Base-by-base conservation (phyloP, 1,140 invertebrate species). In the Cydia strobilella region DNA sequence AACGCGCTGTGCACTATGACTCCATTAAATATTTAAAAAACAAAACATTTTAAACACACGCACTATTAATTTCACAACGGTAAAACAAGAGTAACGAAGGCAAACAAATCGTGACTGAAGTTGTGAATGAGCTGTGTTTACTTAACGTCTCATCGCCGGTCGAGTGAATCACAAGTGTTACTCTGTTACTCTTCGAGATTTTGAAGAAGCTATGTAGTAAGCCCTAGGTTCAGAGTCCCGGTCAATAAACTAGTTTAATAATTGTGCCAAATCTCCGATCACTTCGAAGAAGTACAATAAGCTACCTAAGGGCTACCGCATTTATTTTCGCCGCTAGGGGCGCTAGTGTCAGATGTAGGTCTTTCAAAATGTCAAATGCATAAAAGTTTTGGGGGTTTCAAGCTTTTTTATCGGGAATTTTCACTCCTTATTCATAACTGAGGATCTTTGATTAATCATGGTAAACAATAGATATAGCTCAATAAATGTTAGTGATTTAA, bases 131-230 rank as follows among this genome's bases (percentile, higher is more conserved):
- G 4, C 18, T 10, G 54, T 54, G 51, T 59, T 59, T 59, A 7
- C n/a, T 59, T 59, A 59, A 59, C 54, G 54, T 59, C 54, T 59
- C 54, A 59, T 12, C 54, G 23, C 54, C 18, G 10, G n/a, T 10
- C 54, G 9, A 1, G 10, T 59, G 54, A 59, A 10, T 59, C 54
- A 59, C 10, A 9, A 45, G 42, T 54, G 51, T 59, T 23, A 59
- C 18, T 20, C 18, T 59, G 51, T 9, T 20, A 59, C 1, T 59
- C 7, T 59, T 23, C 54, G 54, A 1, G 20, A 59, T 59, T 59
- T 59, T 20, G 54, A 23, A 12, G 54, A 59, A 59, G 0, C 54
- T 59, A 12, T 23, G 51, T 59, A 59, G 51, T 10, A 23, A 59
- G 18, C 0, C 9, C 54, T 59, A 59, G 45, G n/a, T 54, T 6